phyloP scores from a whole-genome alignment of 2,888 invertebrate genomes.

The Caenorhabditis parvicauda region DNA sequence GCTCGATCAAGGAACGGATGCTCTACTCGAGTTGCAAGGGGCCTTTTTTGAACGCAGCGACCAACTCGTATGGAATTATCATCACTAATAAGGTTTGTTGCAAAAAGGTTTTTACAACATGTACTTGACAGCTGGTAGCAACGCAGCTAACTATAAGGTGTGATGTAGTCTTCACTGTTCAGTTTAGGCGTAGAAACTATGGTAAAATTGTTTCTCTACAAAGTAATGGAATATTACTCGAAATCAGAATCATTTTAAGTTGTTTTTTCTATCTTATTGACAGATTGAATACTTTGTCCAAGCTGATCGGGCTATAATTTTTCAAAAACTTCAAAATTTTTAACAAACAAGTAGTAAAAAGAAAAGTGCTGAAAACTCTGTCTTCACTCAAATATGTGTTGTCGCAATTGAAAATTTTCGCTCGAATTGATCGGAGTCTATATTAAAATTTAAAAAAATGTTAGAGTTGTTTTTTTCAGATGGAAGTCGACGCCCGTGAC shows the following conservation, averaged over 20 bases:
- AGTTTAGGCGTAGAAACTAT: too few relatives aligned
- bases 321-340: too few relatives aligned
- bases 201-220: not conserved
- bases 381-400: not conserved
- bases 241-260: not conserved
- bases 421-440: not conserved
- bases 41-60: constrained; percentile 80
- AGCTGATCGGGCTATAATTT: too few relatives aligned
- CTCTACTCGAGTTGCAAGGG: constrained; percentile 95
- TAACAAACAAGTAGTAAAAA: not conserved
- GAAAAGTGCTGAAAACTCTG: not conserved
- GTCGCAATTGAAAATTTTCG: not conserved
- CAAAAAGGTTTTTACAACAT: constrained; percentile 25
- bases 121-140: too few relatives aligned
- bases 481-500: constrained; percentile 81
- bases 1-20: constrained; percentile 93
- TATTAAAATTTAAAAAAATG: not conserved
- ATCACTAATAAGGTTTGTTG: constrained; percentile 85
- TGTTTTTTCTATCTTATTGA: too few relatives aligned
- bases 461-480: constrained; percentile 37
- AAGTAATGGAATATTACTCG: not conserved
- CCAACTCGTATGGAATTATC: constrained; percentile 74
- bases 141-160: too few relatives aligned
- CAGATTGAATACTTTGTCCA: too few relatives aligned
- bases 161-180: too few relatives aligned